A percentile compares a stretch with the other conserved stretches of the same genome.
Evolutionary conservation across 2,113 vertebrate species (phyloP).

Genomic region (Pseudonaja textilis): DNA sequence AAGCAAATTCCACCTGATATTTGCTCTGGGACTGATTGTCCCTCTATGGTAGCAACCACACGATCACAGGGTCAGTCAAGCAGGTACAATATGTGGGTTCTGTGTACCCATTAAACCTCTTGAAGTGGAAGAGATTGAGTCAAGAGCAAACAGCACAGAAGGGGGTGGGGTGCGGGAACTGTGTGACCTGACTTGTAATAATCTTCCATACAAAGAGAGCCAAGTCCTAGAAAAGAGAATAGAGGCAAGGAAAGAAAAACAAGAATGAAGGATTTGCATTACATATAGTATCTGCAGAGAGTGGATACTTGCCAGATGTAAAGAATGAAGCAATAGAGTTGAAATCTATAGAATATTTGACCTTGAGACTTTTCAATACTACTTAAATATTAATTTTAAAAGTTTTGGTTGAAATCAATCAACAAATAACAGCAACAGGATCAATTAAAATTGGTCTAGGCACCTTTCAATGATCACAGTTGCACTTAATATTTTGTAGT

Average conservation of each 20-base stretch:
- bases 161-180: slow-evolving; percentile 5
- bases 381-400: not conserved
- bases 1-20: slow-evolving; percentile 27
- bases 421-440: not conserved
- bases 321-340: not conserved
- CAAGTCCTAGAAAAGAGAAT: not conserved
- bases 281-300: not conserved
- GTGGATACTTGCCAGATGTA: not conserved
- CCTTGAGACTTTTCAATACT: not conserved
- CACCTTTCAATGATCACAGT: not conserved
- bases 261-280: not conserved
- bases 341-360: slow-evolving; percentile 3
- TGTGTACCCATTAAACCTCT: slow-evolving; percentile 32
- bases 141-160: slow-evolving; percentile 45
- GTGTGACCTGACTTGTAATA: slow-evolving; percentile 57
- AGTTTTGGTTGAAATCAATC: slow-evolving; percentile 3
- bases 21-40: slow-evolving; percentile 39
- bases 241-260: not conserved
- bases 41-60: not conserved
- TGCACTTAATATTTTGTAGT: not conserved
- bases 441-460: not conserved
- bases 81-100: slow-evolving; percentile 44
- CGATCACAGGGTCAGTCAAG: slow-evolving; percentile 42
- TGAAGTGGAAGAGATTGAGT: slow-evolving; percentile 51
- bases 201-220: slow-evolving; percentile 27